These are phyloP conservation scores for Marisa cornuarietis DNA, from an alignment of 1,140 invertebrate species.

Conservation along the genomic window DNA sequence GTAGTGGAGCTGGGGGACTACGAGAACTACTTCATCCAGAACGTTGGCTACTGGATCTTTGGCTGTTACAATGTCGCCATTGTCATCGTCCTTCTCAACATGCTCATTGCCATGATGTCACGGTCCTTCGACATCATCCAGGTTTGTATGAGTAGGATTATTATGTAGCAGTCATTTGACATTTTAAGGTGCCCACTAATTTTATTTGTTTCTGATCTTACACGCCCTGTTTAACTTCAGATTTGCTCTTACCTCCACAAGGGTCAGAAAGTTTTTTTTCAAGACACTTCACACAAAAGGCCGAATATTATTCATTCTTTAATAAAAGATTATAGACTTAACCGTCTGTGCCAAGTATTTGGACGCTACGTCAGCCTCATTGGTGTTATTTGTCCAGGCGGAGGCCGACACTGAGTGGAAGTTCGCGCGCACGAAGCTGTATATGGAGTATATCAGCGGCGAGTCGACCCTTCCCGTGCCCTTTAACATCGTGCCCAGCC, in stretches of 20 bases:
- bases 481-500: constrained; percentile 79
- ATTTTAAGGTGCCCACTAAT: too few species aligned
- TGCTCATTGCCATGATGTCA: constrained; percentile 99
- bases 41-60: constrained; percentile 75
- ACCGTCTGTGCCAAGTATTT: too few species aligned
- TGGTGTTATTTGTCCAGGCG: constrained; percentile 74
- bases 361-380: constrained; percentile 4
- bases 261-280: too few species aligned
- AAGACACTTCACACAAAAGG: too few species aligned
- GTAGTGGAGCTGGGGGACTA: constrained; percentile 92
- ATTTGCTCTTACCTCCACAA: neutral
- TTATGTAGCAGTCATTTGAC: neutral
- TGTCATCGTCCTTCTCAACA: constrained; percentile 96
- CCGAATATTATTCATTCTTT: too few species aligned
- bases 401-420: constrained; percentile 98
- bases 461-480: constrained; percentile 94
- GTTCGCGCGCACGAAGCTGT: constrained; percentile 92
- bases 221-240: too few species aligned
- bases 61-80: constrained; percentile 97
- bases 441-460: constrained; percentile 99
- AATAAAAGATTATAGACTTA: too few species aligned
- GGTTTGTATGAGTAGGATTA: constrained; percentile 63
- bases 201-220: too few species aligned
- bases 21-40: constrained; percentile 70
- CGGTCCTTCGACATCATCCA: constrained; percentile 98